Evolutionary conservation across 1,140 invertebrate genomes (phyloP).

Genomic region (Ruditapes philippinarum): DNA sequence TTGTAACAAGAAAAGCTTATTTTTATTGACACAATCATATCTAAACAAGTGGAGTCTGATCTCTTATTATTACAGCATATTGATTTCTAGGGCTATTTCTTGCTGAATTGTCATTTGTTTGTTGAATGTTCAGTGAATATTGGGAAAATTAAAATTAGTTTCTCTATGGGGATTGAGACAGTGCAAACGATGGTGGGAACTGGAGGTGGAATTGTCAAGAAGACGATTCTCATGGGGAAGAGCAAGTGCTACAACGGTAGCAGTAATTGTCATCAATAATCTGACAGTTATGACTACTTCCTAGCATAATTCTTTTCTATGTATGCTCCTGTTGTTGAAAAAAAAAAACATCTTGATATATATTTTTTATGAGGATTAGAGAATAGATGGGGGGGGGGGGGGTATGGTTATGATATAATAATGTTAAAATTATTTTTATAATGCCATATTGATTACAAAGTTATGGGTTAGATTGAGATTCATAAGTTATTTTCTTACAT

Average conservation of each 20-base stretch:
- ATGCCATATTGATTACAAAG: too few relatives aligned
- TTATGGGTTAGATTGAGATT: too few relatives aligned
- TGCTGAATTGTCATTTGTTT: constrained; percentile 32
- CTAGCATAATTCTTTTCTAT: not conserved
- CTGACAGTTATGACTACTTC: not conserved
- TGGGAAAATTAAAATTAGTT: constrained; percentile 44
- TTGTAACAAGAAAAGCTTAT: constrained; percentile 47
- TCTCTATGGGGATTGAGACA: not conserved
- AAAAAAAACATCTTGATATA: too few relatives aligned
- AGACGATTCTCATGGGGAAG: not conserved
- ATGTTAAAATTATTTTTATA: too few relatives aligned
- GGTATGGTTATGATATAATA: too few relatives aligned
- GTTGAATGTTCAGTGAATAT: constrained; percentile 45
- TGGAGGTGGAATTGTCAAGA: not conserved
- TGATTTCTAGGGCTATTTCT: constrained; percentile 27
- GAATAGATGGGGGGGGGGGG: too few relatives aligned
- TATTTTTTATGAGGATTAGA: too few relatives aligned
- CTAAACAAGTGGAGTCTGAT: constrained; percentile 2
- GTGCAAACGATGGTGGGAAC: not conserved
- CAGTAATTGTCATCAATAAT: not conserved
- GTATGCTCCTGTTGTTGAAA: not conserved
- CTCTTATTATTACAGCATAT: constrained; percentile 48
- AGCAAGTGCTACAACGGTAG: not conserved
- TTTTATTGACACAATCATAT: constrained; percentile 58
- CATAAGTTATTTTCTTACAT: too few relatives aligned